These are phyloP conservation scores for Spea bombifrons DNA, from an alignment of 2,113 vertebrate species.

Conservation along the genomic window DNA sequence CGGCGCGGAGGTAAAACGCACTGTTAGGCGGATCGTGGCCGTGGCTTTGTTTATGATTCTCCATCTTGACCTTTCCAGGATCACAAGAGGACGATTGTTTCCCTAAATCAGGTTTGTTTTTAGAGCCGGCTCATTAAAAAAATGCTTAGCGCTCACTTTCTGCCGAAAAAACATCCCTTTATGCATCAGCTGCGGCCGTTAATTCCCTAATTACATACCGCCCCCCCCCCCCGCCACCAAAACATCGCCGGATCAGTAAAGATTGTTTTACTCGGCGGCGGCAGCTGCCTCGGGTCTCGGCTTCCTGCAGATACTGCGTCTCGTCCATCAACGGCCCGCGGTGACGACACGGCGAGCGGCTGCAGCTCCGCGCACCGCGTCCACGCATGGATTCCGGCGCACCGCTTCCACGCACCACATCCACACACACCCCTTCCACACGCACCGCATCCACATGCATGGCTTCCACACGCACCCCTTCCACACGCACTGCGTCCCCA, in stretches of 20 bases:
- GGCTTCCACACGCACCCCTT: no score
- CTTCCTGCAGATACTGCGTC: constrained; percentile 59
- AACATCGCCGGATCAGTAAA: constrained; percentile 59
- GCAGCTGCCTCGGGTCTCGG: constrained; percentile 61
- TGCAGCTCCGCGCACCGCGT: not conserved
- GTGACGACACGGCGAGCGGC: constrained; percentile 52
- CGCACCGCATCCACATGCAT: no score
- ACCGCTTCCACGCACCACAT: not conserved
- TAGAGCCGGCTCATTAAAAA: constrained; percentile 59
- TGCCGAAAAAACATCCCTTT: constrained; percentile 61
- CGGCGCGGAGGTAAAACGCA: constrained; percentile 59
- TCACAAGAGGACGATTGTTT: constrained; percentile 58
- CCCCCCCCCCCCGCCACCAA: constrained; percentile 58
- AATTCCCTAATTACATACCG: constrained; percentile 67
- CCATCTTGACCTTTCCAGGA: constrained; percentile 61
- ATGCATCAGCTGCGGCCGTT: constrained; percentile 57
- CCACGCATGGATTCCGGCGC: not conserved
- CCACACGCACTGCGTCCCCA: no score
- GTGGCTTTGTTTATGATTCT: constrained; percentile 50
- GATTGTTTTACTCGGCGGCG: constrained; percentile 58
- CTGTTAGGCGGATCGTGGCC: constrained; percentile 44
- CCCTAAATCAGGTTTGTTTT: constrained; percentile 60
- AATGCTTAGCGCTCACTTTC: constrained; percentile 57
- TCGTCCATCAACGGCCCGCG: constrained; percentile 64
- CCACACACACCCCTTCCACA: no score